phyloP scores from a whole-genome alignment of 2,113 vertebrate genomes.

The Tychaedon coryphoeus region DNA sequence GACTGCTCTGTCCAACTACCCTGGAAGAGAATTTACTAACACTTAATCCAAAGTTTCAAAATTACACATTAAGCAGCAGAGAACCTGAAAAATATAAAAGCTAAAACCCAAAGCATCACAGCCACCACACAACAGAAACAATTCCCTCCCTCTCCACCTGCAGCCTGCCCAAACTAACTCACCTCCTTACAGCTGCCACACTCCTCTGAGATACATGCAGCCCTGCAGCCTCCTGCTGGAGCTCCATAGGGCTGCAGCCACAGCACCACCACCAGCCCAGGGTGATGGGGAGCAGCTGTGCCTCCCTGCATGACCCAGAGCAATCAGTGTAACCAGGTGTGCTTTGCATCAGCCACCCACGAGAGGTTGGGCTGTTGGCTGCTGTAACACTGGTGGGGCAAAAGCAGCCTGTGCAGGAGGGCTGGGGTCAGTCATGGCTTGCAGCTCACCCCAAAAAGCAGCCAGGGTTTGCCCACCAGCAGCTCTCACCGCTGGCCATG shows the following conservation, averaged over 20 bases:
- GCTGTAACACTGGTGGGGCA: not conserved
- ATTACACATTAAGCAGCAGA: no score
- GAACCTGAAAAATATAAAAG: no score
- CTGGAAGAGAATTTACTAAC: no score
- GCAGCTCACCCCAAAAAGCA: not conserved
- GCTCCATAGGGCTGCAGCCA: fast-evolving
- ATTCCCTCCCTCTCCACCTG: not conserved
- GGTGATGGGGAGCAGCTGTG: not conserved
- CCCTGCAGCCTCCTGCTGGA: not conserved
- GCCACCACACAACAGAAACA: not conserved
- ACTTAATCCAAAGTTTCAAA: no score
- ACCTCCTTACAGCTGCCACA: not conserved
- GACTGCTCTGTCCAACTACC: no score
- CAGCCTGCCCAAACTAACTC: not conserved
- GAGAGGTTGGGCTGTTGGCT: not conserved
- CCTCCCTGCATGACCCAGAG: not conserved
- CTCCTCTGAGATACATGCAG: fast-evolving
- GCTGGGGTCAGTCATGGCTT: not conserved
- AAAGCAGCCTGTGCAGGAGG: not conserved
- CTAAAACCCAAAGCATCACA: no score
- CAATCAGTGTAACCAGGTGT: not conserved
- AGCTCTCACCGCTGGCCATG: not conserved
- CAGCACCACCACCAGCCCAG: fast-evolving
- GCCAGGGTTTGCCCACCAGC: not conserved
- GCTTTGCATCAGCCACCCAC: not conserved